Conservation (phyloP, 2,113 vertebrate species). For the Octodon degus region DNA sequence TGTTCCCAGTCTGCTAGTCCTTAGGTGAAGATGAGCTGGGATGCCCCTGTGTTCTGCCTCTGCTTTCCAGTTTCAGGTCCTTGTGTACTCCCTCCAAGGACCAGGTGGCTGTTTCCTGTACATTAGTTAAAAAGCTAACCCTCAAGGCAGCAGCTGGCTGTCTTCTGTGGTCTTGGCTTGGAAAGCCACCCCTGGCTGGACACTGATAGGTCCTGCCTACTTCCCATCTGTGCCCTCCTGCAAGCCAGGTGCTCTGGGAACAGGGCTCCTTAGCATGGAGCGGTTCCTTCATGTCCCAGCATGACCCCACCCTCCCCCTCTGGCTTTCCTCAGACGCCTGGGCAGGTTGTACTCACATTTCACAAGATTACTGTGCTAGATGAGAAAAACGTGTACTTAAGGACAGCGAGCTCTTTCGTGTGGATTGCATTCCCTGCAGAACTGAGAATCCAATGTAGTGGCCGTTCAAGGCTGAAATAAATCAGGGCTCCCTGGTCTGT, state of each 20-base stretch:
- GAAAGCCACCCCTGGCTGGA: not conserved
- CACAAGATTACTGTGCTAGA: conserved; percentile 53
- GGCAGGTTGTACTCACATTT: conserved; percentile 40
- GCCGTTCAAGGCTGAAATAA: conserved; percentile 61
- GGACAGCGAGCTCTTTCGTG: not conserved
- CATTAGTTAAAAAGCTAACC: not conserved
- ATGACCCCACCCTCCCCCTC: not conserved
- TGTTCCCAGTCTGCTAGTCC: not conserved
- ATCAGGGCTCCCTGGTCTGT: conserved; percentile 33
- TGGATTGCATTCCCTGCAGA: conserved; percentile 54
- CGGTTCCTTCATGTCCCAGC: not conserved
- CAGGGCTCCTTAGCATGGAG: not conserved
- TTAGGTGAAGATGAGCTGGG: not conserved
- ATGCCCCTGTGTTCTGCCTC: not conserved
- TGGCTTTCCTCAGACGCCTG: not conserved
- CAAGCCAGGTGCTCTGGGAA: not conserved
- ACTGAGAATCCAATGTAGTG: conserved; percentile 5
- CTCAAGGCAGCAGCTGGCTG: not conserved
- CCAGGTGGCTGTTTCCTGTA: not conserved
- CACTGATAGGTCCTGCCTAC: not conserved
- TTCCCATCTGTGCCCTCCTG: not conserved
- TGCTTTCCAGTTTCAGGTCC: not conserved
- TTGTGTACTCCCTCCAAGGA: not conserved
- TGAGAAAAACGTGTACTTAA: conserved; percentile 69
- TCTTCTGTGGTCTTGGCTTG: not conserved